A percentile compares a stretch with the other conserved stretches of the same genome.
Evolutionary conservation across 2,113 vertebrate species (phyloP).

Genomic region (Tetrao urogallus): DNA sequence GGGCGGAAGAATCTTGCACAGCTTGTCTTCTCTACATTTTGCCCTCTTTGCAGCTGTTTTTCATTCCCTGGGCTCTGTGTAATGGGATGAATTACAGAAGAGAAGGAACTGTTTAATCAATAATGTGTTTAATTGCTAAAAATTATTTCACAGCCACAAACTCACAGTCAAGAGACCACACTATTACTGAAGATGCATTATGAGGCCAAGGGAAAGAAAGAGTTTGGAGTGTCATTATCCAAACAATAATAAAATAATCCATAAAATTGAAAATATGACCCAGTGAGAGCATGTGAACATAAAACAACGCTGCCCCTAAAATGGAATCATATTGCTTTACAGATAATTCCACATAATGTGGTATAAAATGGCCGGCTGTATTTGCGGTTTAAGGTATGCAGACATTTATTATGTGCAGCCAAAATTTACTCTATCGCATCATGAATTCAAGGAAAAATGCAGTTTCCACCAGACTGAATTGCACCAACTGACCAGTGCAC

Average conservation of each 20-base stretch:
- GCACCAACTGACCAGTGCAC: background rate
- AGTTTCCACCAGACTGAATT: background rate
- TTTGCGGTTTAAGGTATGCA: constrained; percentile 32
- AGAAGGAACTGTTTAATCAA: constrained; percentile 53
- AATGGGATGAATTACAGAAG: constrained; percentile 22
- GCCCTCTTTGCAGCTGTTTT: background rate
- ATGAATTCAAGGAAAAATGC: background rate
- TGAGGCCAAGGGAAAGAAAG: background rate
- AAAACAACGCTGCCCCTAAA: background rate
- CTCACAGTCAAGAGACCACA: background rate
- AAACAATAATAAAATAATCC: constrained; percentile 8
- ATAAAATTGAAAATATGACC: constrained; percentile 22
- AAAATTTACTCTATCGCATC: background rate
- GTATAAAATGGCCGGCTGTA: background rate
- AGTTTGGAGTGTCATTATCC: constrained; percentile 3
- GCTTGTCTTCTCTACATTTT: background rate
- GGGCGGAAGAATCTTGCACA: background rate
- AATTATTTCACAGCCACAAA: background rate
- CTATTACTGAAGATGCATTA: constrained; percentile 11
- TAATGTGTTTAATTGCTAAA: constrained; percentile 57
- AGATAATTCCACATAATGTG: constrained; percentile 28
- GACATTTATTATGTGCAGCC: constrained; percentile 5
- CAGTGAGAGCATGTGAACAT: background rate
- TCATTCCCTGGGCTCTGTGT: background rate
- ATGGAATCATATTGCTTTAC: constrained; percentile 18